These are phyloP conservation scores for Bufo bufo DNA, from an alignment of 2,113 vertebrate genomes.

Conservation along the genomic window DNA sequence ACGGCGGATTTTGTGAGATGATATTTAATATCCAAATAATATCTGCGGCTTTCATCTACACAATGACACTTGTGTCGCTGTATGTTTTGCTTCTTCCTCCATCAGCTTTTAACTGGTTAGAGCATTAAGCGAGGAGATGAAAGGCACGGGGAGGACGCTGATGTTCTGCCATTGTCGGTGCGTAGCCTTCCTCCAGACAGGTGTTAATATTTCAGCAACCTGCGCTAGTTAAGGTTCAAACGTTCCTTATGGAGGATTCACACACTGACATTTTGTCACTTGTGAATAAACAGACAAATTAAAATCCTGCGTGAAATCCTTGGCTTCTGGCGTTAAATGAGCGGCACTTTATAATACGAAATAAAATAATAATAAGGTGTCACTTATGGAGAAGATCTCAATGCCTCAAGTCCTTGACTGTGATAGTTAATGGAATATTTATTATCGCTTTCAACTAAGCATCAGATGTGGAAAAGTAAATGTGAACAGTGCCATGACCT, in stretches of 20 bases:
- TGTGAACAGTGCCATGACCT: background rate
- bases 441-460: background rate
- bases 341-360: background rate
- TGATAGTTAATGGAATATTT: background rate
- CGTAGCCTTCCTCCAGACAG: background rate
- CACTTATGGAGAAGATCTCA: background rate
- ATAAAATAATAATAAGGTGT: slow-evolving; percentile 11
- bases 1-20: background rate
- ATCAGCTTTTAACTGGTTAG: slow-evolving; percentile 25
- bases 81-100: background rate
- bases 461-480: background rate
- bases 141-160: background rate
- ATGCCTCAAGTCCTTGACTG: background rate
- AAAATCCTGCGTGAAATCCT: background rate
- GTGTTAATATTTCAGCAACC: slow-evolving; percentile 50
- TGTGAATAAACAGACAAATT: background rate
- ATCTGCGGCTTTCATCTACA: slow-evolving; percentile 14
- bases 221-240: slow-evolving; percentile 29
- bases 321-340: background rate
- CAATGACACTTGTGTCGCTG: background rate
- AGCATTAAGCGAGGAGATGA: slow-evolving; percentile 25
- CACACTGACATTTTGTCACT: slow-evolving; percentile 4
- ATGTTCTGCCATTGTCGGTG: slow-evolving; percentile 17
- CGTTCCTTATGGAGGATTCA: background rate
- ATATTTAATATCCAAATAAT: background rate